phyloP scores from a whole-genome alignment of 2,797 vertebrate genomes.

The Tenualosa ilisha region DNA sequence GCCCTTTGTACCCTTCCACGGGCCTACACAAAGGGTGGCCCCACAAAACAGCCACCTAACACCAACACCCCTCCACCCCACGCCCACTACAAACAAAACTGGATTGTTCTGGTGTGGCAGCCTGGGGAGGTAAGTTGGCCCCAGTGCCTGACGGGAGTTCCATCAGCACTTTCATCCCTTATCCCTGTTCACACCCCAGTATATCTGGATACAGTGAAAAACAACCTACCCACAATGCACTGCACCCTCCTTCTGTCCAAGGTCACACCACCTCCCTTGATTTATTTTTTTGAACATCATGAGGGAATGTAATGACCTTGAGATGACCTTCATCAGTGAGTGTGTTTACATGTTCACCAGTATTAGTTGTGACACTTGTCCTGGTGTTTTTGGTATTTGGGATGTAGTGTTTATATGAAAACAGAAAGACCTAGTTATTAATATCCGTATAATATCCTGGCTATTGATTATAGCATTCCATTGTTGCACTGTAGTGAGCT shows the following conservation, averaged over 20 bases:
- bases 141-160: conserved; percentile 57
- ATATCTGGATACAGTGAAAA: conserved; percentile 30
- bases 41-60: conserved; percentile 65
- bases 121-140: conserved; percentile 58
- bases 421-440: too few species aligned
- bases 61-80: background rate
- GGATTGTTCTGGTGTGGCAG: conserved; percentile 69
- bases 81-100: conserved; percentile 41
- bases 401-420: too few species aligned
- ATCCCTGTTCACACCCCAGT: conserved; percentile 40
- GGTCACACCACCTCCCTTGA: conserved; percentile 31
- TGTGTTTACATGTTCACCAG: background rate
- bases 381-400: too few species aligned
- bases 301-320: conserved; percentile 27
- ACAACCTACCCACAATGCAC: conserved; percentile 38
- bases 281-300: conserved; percentile 5
- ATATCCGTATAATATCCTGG: too few species aligned
- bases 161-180: conserved; percentile 70
- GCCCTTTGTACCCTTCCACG: conserved; percentile 46
- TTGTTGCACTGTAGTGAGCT: too few species aligned
- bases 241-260: conserved; percentile 27
- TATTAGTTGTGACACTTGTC: too few species aligned
- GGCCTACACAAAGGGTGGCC: conserved; percentile 62
- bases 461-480: too few species aligned
- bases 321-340: conserved; percentile 11